phyloP scores from a whole-genome alignment of 2,888 invertebrate species.

The Epistrophella euchroma region DNA sequence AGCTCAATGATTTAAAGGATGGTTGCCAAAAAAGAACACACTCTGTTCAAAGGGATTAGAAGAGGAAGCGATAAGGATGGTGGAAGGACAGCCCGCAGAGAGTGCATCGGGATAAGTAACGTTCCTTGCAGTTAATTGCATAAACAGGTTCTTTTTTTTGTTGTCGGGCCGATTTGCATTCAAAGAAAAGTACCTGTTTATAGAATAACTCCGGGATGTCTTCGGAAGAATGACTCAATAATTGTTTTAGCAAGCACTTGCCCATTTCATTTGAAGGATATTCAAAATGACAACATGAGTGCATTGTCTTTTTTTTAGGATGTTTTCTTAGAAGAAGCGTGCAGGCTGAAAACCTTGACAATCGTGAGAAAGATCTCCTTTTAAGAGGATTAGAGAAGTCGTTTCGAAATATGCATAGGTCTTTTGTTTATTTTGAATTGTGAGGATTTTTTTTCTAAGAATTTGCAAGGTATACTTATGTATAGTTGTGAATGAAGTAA shows the following conservation, averaged over 20 bases:
- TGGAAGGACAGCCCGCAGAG: constrained; percentile 36
- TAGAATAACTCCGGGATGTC: constrained; percentile 1
- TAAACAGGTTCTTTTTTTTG: constrained; percentile 39
- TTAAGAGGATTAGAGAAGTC: not conserved
- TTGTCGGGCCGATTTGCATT: constrained; percentile 9
- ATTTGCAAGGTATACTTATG: too few species aligned
- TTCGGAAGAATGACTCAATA: constrained; percentile 17
- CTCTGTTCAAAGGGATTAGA: constrained; percentile 38
- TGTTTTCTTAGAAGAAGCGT: constrained; percentile 25
- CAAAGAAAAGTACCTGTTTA: constrained; percentile 32
- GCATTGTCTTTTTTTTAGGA: not conserved
- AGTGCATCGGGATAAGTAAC: constrained; percentile 33
- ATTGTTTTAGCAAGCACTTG: constrained; percentile 11
- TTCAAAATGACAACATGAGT: not conserved
- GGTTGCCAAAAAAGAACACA: constrained; percentile 35
- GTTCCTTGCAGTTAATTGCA: constrained; percentile 39
- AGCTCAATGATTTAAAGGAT: constrained; percentile 32
- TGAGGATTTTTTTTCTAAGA: too few species aligned
- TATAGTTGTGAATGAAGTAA: too few species aligned
- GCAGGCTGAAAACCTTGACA: constrained; percentile 5
- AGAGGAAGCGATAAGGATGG: constrained; percentile 28
- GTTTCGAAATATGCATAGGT: too few species aligned
- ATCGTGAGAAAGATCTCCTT: constrained; percentile 7
- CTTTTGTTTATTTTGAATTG: too few species aligned
- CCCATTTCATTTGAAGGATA: not conserved